Evolutionary conservation across 2,113 vertebrate species (phyloP).

Genomic region (Triplophysa siluroides): DNA sequence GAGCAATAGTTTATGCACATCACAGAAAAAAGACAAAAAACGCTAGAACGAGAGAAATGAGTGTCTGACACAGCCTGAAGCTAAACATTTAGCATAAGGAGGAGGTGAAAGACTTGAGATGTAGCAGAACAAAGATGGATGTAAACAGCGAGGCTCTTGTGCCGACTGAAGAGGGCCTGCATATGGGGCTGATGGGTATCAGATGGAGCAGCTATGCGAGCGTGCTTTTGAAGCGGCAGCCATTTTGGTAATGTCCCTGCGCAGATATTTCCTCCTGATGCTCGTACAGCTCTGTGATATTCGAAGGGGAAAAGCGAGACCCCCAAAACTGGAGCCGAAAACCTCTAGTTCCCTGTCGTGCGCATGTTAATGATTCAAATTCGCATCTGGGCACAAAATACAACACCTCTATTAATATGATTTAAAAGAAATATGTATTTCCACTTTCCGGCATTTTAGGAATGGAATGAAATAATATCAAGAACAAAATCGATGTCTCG

Average conservation of each 20-base stretch:
- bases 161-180: constrained; percentile 39
- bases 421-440: background rate
- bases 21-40: constrained; percentile 31
- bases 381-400: no score
- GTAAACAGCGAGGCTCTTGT: constrained; percentile 43
- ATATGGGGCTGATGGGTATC: constrained; percentile 39
- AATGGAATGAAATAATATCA: no score
- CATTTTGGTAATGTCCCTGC: background rate
- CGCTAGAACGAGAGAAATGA: constrained; percentile 30
- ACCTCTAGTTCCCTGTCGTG: no score
- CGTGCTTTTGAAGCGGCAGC: background rate
- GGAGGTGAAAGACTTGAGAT: constrained; percentile 42
- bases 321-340: background rate
- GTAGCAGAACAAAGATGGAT: constrained; percentile 39
- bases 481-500: background rate
- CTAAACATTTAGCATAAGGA: constrained; percentile 30
- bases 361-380: no score
- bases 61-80: constrained; percentile 32
- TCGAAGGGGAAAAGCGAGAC: background rate
- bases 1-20: constrained; percentile 48
- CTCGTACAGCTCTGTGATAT: background rate
- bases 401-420: no score
- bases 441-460: background rate
- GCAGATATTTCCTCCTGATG: background rate
- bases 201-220: constrained; percentile 24